A percentile compares a stretch with the other conserved stretches of the same genome.
Evolutionary conservation across 2,888 invertebrate species (phyloP).

Genomic region (Drosophila macrothrix): DNA sequence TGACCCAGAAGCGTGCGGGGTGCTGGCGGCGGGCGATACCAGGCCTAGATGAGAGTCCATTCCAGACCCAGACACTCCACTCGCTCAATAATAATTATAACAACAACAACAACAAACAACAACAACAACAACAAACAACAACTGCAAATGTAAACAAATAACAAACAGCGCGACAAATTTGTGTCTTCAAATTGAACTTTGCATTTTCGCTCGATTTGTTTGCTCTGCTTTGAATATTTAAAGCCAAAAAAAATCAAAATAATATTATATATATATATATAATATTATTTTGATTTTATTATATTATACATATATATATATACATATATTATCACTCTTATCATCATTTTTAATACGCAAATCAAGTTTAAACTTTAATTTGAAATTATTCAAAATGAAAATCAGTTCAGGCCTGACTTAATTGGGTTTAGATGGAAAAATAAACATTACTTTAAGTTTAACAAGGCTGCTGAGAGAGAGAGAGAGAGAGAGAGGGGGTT

Average conservation of each 20-base stretch:
- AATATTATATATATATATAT: neutral
- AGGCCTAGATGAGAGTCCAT: constrained; percentile 71
- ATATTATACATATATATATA: neutral
- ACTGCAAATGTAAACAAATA: constrained; percentile 53
- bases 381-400: neutral
- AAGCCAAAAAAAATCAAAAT: neutral
- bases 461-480: neutral
- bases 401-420: neutral
- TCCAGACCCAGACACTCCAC: constrained; percentile 41
- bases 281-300: no score
- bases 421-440: neutral
- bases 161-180: constrained; percentile 22
- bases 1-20: constrained; percentile 74
- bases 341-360: neutral
- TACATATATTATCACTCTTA: neutral
- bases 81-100: constrained; percentile 17
- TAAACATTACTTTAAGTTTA: neutral
- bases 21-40: constrained; percentile 46
- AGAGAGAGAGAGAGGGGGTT: neutral
- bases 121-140: constrained; percentile 16
- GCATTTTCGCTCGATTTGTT: constrained; percentile 27
- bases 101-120: constrained; percentile 16
- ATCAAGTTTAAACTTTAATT: neutral
- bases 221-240: neutral
- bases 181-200: constrained; percentile 48